Evolutionary conservation across 2,113 vertebrate genomes (phyloP).

Genomic region (Elgaria multicarinata): DNA sequence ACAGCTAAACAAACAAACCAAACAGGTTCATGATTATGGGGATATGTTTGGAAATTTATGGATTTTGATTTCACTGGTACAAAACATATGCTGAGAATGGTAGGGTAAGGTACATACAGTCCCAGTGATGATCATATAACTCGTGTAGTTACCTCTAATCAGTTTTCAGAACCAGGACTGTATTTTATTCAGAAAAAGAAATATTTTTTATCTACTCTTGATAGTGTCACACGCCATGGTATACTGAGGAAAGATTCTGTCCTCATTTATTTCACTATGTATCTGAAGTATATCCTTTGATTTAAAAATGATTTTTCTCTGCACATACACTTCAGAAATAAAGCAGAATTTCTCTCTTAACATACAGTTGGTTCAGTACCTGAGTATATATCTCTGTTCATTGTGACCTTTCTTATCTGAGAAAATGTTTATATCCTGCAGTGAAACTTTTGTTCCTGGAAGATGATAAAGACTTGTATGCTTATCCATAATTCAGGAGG

Average conservation of each 20-base stretch:
- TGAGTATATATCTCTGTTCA: slow-evolving; percentile 17
- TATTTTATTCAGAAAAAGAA: not conserved
- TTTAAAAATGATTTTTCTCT: not conserved
- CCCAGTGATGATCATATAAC: not conserved
- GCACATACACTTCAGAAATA: not conserved
- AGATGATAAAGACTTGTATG: not conserved
- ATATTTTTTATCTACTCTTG: not conserved
- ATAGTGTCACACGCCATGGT: not conserved
- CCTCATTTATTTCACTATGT: not conserved
- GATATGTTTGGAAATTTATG: not conserved
- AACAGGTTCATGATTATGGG: too few species aligned
- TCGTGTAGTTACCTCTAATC: not conserved
- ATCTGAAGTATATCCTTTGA: not conserved
- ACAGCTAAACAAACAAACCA: too few species aligned
- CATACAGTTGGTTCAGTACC: not conserved
- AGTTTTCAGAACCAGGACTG: not conserved
- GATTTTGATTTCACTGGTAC: not conserved
- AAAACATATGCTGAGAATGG: not conserved
- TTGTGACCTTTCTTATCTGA: slow-evolving; percentile 12
- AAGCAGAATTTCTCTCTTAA: not conserved
- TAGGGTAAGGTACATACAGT: not conserved
- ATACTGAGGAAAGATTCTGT: not conserved
- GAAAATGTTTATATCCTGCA: slow-evolving; percentile 21
- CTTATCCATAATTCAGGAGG: slow-evolving; percentile 5
- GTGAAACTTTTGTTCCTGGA: not conserved